Evolutionary conservation across 2,888 invertebrate species (phyloP).

Genomic region (Lumbricus terrestris): DNA sequence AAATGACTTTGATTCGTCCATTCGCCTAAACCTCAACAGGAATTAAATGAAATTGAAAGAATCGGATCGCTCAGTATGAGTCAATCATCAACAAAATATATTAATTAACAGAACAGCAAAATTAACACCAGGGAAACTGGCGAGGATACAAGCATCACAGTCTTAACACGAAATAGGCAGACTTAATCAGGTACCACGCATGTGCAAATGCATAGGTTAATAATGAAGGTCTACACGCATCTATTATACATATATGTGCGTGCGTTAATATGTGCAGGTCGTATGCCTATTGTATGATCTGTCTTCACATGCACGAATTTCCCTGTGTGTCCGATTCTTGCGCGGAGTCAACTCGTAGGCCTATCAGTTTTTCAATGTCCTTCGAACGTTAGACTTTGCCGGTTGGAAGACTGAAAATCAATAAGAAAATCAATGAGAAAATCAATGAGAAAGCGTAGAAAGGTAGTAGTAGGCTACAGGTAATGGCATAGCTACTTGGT

Average conservation of each 20-base stretch:
- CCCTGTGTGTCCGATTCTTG: background rate
- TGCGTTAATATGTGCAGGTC: background rate
- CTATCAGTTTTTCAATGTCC: background rate
- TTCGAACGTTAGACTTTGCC: constrained; percentile 3
- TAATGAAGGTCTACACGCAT: too few species aligned
- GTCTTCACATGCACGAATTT: background rate
- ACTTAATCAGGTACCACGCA: background rate
- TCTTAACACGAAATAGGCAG: background rate
- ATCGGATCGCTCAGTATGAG: background rate
- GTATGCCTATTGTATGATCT: background rate
- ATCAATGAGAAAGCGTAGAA: background rate
- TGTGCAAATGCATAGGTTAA: too few species aligned
- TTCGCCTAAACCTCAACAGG: background rate
- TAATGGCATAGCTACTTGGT: too few species aligned
- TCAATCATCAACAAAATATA: too few species aligned
- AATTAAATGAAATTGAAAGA: background rate
- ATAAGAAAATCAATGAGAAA: background rate
- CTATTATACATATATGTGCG: too few species aligned
- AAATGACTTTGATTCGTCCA: background rate
- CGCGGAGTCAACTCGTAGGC: background rate
- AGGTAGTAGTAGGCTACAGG: too few species aligned
- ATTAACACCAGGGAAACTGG: background rate
- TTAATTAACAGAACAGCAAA: background rate
- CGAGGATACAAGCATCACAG: background rate
- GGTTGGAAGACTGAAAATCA: background rate